Evolutionary conservation across 2,888 invertebrate species (phyloP).

Genomic region (Netelia inedita): DNA sequence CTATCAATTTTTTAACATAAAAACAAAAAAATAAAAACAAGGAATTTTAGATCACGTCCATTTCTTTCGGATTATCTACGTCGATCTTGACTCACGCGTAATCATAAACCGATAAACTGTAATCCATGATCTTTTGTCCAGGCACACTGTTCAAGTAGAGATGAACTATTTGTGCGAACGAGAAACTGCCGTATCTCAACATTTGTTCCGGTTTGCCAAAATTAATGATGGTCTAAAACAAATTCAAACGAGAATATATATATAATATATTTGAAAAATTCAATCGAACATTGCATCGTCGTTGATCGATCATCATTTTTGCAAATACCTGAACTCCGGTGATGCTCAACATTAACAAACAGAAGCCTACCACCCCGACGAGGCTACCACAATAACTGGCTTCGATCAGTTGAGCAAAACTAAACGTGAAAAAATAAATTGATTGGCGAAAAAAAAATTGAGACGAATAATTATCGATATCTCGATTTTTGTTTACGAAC

Average conservation of each 20-base stretch:
- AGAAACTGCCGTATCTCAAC: not conserved
- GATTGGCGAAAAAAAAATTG: too few species aligned
- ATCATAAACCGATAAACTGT: not conserved
- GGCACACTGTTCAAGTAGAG: slow-evolving; percentile 11
- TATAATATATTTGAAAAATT: too few species aligned
- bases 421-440: not conserved
- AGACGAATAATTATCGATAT: too few species aligned
- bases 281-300: too few species aligned
- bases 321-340: not conserved
- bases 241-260: not conserved
- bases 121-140: slow-evolving; percentile 36
- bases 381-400: not conserved
- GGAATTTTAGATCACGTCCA: too few species aligned
- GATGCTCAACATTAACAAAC: not conserved
- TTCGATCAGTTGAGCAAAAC: not conserved
- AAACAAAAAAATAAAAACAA: too few species aligned
- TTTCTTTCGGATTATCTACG: too few species aligned
- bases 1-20: too few species aligned
- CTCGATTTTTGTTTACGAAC: not conserved
- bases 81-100: slow-evolving; percentile 16
- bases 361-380: not conserved
- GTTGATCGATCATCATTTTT: not conserved
- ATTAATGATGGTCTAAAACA: slow-evolving; percentile 1
- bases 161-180: not conserved
- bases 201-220: not conserved